Evolutionary conservation across 2,888 invertebrate genomes (phyloP).

Genomic region (Dione vanillae): DNA sequence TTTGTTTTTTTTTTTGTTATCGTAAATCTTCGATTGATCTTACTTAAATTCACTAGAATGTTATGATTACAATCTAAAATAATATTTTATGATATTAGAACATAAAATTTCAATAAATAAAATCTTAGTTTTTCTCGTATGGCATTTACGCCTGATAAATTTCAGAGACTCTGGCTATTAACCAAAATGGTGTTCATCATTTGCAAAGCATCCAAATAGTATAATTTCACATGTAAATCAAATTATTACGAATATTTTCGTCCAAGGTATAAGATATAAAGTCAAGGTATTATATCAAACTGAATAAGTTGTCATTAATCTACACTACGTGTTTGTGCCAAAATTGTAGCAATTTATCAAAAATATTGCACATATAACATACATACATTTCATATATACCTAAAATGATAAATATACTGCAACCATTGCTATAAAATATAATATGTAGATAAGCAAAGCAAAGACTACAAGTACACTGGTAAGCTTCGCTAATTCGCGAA

Average conservation of each 20-base stretch:
- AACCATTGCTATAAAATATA: constrained; percentile 1
- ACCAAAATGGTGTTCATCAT: constrained; percentile 15
- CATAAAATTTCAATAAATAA: too few relatives aligned
- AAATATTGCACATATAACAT: constrained; percentile 31
- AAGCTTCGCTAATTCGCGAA: constrained; percentile 23
- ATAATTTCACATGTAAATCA: constrained; percentile 26
- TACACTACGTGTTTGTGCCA: constrained; percentile 35
- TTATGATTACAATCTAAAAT: too few relatives aligned
- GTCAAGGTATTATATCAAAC: constrained; percentile 31
- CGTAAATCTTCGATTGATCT: neutral
- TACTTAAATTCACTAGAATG: too few relatives aligned
- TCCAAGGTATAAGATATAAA: constrained; percentile 40
- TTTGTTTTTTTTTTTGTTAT: neutral
- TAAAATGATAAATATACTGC: constrained; percentile 10
- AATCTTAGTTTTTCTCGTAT: neutral
- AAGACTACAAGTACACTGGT: constrained; percentile 25
- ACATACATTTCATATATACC: constrained; percentile 7
- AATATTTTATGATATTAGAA: too few relatives aligned
- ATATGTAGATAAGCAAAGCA: neutral
- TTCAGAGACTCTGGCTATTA: constrained; percentile 25
- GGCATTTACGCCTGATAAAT: neutral
- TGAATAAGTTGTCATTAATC: constrained; percentile 43
- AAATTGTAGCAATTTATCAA: constrained; percentile 39
- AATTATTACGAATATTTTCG: constrained; percentile 33
- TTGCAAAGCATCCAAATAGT: constrained; percentile 20